Percentiles rank a stretch among this genome's conserved stretches.
Evolutionary conservation across 1,140 invertebrate genomes (phyloP).

Genomic region (Drosophila parabipectinata): DNA sequence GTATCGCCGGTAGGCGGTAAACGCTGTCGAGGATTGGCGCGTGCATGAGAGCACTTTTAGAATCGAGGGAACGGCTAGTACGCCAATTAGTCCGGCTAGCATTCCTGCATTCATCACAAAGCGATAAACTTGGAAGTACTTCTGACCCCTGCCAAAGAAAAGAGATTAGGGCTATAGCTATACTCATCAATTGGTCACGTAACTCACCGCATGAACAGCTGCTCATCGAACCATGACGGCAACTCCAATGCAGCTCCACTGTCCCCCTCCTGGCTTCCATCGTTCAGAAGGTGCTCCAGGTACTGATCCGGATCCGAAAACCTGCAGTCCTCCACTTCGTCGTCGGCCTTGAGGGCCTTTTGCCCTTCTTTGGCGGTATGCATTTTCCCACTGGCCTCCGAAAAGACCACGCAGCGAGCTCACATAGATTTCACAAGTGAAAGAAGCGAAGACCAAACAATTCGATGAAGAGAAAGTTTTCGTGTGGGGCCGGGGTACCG

Average conservation of each 20-base stretch:
- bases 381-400: slow-evolving; percentile 49
- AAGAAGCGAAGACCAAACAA: slow-evolving; percentile 26
- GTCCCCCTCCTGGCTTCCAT: slow-evolving; percentile 74
- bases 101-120: slow-evolving; percentile 86
- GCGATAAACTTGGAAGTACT: slow-evolving; percentile 87
- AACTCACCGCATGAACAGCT: slow-evolving; percentile 85
- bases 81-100: slow-evolving; percentile 86
- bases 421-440: slow-evolving; percentile 22
- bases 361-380: slow-evolving; percentile 35
- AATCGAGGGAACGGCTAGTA: slow-evolving; percentile 88
- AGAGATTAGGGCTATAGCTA: background rate
- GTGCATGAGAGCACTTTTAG: slow-evolving; percentile 88
- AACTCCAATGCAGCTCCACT: slow-evolving; percentile 77
- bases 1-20: slow-evolving; percentile 90
- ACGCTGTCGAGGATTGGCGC: slow-evolving; percentile 86
- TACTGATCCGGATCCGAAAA: slow-evolving; percentile 43
- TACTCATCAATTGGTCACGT: slow-evolving; percentile 4
- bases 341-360: slow-evolving; percentile 7
- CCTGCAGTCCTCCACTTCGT: background rate
- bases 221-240: slow-evolving; percentile 86
- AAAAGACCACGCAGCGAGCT: slow-evolving; percentile 21
- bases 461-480: slow-evolving; percentile 41
- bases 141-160: slow-evolving; percentile 86
- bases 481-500: background rate
- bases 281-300: slow-evolving; percentile 62